These are phyloP conservation scores for Pristis pectinata DNA, from an alignment of 2,797 vertebrate species.

Conservation along the genomic window DNA sequence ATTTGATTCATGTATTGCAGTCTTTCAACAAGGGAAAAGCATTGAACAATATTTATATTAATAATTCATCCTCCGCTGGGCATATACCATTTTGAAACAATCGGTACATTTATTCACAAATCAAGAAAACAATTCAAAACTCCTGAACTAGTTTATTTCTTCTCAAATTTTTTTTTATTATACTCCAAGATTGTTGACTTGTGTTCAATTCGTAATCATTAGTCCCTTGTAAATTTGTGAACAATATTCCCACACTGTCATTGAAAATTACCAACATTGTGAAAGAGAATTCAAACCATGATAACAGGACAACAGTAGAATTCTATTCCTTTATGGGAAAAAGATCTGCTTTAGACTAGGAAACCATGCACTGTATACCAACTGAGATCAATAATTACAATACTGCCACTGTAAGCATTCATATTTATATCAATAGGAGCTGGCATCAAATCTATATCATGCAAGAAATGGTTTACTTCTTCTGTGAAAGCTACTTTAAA, in stretches of 20 bases:
- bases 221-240: neutral
- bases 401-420: neutral
- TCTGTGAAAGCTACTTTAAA: neutral
- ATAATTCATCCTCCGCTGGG: neutral
- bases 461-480: neutral
- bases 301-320: too few species aligned
- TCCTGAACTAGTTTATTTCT: conserved; percentile 14
- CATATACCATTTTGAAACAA: neutral
- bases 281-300: conserved; percentile 19
- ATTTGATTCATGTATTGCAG: neutral
- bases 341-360: neutral
- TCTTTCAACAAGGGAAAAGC: neutral
- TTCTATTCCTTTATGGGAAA: neutral
- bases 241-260: neutral
- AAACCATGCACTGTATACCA: neutral
- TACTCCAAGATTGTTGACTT: conserved; percentile 1
- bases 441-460: neutral
- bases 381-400: neutral
- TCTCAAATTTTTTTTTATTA: conserved; percentile 16
- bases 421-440: neutral
- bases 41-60: neutral
- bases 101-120: neutral
- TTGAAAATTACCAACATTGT: neutral
- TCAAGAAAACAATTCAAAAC: neutral
- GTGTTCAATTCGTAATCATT: neutral